phyloP scores from a whole-genome alignment of 2,888 invertebrate species.

The Polymixis flavicincta region DNA sequence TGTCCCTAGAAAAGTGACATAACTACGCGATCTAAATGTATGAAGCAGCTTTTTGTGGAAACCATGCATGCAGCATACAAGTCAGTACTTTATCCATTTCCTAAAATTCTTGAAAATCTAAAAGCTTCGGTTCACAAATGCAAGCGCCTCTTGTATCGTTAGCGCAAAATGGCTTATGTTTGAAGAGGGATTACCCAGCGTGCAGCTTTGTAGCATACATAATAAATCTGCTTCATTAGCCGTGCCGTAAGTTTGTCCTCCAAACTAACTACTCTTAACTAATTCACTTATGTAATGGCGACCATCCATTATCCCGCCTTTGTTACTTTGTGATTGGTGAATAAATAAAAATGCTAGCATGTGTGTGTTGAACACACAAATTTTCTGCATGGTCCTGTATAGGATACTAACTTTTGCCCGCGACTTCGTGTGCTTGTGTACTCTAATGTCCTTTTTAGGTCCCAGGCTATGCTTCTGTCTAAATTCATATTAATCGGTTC shows the following conservation, averaged over 20 bases:
- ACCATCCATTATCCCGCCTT: slow-evolving; percentile 58
- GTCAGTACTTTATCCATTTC: background rate
- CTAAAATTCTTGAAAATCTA: slow-evolving; percentile 2
- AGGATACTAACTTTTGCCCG: too few relatives aligned
- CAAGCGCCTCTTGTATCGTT: slow-evolving; percentile 37
- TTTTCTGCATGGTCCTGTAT: background rate
- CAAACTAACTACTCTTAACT: slow-evolving; percentile 56
- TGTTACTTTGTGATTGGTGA: slow-evolving; percentile 51
- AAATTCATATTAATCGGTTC: background rate
- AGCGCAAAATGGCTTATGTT: slow-evolving; percentile 48
- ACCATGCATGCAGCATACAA: background rate
- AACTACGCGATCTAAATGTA: too few relatives aligned
- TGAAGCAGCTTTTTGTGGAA: background rate
- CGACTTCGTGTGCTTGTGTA: too few relatives aligned
- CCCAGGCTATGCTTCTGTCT: accelerated
- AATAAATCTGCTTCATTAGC: slow-evolving; percentile 60
- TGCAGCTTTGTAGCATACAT: slow-evolving; percentile 59
- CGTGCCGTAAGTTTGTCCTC: slow-evolving; percentile 56
- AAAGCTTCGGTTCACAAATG: slow-evolving; percentile 32
- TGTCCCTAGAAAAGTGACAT: too few relatives aligned
- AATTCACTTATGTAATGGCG: slow-evolving; percentile 61
- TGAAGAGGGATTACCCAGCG: slow-evolving; percentile 53
- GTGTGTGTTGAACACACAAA: background rate
- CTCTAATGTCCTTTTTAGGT: too few relatives aligned
- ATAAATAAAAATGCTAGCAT: slow-evolving; percentile 54